A percentile compares a stretch with the other conserved stretches of the same genome.
Evolutionary conservation across 1,140 invertebrate species (phyloP).

Genomic region (Drosophila ogumai): DNA sequence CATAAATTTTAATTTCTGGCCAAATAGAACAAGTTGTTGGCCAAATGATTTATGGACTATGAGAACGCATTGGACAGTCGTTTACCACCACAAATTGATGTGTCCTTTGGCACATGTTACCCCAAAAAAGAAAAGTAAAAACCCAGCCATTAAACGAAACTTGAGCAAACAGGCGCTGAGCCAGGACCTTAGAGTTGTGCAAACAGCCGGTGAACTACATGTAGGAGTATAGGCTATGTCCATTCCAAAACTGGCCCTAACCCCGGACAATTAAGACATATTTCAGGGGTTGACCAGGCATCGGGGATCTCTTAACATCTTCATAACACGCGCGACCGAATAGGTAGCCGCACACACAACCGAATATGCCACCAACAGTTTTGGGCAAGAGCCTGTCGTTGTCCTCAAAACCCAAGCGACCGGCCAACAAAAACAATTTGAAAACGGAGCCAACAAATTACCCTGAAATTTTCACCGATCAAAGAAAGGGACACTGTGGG

Average conservation of each 20-base stretch:
- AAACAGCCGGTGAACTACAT: conserved; percentile 31
- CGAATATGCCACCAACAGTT: conserved; percentile 76
- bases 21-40: conserved; percentile 42
- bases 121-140: conserved; percentile 9
- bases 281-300: conserved; percentile 46
- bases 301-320: conserved; percentile 66
- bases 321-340: conserved; percentile 79
- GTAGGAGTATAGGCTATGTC: conserved; percentile 10
- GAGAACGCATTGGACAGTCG: conserved; percentile 67
- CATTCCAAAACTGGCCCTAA: conserved; percentile 4
- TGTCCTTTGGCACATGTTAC: conserved; percentile 63
- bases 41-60: conserved; percentile 69
- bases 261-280: conserved; percentile 50
- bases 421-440: conserved; percentile 31
- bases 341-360: conserved; percentile 21
- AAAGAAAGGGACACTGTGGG: conserved; percentile 21
- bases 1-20: conserved; percentile 41
- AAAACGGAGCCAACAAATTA: conserved; percentile 71
- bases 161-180: conserved; percentile 42
- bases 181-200: conserved; percentile 27
- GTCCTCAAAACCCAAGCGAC: conserved; percentile 20
- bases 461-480: conserved; percentile 70
- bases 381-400: conserved; percentile 22
- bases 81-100: conserved; percentile 54
- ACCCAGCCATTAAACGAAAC: conserved; percentile 37